Percentiles rank a stretch among this genome's conserved stretches.
These are phyloP conservation scores for Zele albiditarsus DNA, from an alignment of 2,888 invertebrate genomes.

Conservation along the genomic window DNA sequence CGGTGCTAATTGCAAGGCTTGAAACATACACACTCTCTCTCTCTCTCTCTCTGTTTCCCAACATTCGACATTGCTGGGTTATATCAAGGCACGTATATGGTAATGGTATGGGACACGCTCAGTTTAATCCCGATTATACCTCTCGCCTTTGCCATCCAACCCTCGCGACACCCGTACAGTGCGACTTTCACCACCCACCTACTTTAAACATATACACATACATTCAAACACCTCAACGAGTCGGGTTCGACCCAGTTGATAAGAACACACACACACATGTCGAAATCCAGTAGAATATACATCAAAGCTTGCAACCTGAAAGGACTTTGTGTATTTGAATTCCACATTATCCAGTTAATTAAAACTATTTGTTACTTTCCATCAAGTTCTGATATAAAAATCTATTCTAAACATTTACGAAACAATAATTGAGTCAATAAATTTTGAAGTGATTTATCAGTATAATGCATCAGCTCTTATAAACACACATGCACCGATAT, in stretches of 20 bases:
- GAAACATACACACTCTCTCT: not conserved
- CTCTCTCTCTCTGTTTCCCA: not conserved
- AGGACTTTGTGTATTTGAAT: not conserved
- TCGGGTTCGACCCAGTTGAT: conserved; percentile 6
- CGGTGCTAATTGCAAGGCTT: conserved; percentile 37
- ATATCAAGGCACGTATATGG: conserved; percentile 43
- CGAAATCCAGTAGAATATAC: not conserved
- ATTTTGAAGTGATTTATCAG: no score
- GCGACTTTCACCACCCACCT: conserved; percentile 14
- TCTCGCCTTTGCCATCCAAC: conserved; percentile 35
- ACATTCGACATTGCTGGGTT: conserved; percentile 28
- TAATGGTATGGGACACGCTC: conserved; percentile 40
- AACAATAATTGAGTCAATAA: no score
- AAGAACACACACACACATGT: not conserved
- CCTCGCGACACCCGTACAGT: conserved; percentile 34
- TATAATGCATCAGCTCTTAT: no score
- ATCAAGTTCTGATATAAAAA: no score
- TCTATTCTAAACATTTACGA: no score
- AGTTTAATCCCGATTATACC: conserved; percentile 43
- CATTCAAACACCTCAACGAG: conserved; percentile 20
- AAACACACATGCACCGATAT: not conserved
- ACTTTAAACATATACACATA: not conserved
- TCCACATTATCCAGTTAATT: no score
- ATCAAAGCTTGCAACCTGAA: no score
- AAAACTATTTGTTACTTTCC: no score